These are phyloP conservation scores for Drosophila crucigera DNA, from an alignment of 2,888 invertebrate genomes.

Conservation along the genomic window DNA sequence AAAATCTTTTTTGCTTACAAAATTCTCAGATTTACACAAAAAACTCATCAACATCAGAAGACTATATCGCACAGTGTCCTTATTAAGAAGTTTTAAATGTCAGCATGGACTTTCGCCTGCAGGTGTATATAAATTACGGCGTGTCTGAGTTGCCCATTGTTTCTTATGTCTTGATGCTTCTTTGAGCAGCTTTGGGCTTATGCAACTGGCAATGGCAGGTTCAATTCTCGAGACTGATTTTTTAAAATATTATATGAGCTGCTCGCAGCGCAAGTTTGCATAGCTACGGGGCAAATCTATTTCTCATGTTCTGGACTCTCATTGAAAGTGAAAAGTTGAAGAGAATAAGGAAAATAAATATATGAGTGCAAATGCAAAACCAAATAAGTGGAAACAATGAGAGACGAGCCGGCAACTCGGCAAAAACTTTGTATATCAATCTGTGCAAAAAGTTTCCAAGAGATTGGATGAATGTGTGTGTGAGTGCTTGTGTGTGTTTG, in stretches of 20 bases:
- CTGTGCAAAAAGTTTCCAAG: conserved; percentile 71
- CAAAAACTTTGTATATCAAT: conserved; percentile 78
- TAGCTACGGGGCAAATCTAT: conserved; percentile 68
- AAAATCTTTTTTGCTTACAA: too few relatives aligned
- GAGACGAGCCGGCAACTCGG: conserved; percentile 44
- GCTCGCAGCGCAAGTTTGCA: conserved; percentile 35
- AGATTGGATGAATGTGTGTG: conserved; percentile 67
- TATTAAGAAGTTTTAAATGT: background rate
- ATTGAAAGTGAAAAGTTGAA: conserved; percentile 44
- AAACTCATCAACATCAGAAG: background rate
- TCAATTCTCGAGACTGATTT: conserved; percentile 75
- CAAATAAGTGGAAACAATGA: conserved; percentile 70
- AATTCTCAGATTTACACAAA: background rate
- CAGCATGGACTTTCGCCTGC: background rate
- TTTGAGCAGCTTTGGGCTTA: conserved; percentile 28
- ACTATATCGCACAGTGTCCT: background rate
- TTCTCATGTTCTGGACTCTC: conserved; percentile 69
- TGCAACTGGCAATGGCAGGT: conserved; percentile 60
- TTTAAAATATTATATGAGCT: conserved; percentile 62
- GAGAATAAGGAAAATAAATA: conserved; percentile 44
- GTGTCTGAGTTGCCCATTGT: background rate
- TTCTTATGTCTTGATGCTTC: background rate
- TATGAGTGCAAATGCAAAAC: conserved; percentile 52
- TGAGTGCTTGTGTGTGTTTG: conserved; percentile 65
- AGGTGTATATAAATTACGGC: background rate